Percentiles rank a stretch among this genome's conserved stretches.
phyloP scores from a whole-genome alignment of 2,113 vertebrate genomes.

The Tachysurus fulvidraco region DNA sequence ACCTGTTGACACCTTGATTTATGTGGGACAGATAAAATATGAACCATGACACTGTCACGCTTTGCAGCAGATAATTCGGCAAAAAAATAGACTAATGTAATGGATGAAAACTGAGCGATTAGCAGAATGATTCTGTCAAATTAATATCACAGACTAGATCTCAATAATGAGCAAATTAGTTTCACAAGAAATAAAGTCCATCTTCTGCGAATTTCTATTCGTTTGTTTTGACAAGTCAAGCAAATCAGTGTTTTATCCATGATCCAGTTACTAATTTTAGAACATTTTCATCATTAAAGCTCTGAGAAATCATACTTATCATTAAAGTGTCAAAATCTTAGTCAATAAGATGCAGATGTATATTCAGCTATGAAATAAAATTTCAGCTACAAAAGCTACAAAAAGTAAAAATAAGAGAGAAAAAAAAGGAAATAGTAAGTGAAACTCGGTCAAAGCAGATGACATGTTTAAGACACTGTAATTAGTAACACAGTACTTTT shows the following conservation, averaged over 20 bases:
- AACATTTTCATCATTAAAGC: not conserved
- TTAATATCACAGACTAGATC: not conserved
- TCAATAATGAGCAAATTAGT: not conserved
- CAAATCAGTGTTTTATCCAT: not conserved
- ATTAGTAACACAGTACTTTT: not conserved
- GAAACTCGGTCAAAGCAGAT: not conserved
- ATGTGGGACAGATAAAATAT: not conserved
- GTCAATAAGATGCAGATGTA: not conserved
- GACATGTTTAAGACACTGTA: no score
- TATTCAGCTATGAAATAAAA: not conserved
- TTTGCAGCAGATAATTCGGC: not conserved
- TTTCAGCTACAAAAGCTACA: not conserved
- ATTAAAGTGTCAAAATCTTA: not conserved
- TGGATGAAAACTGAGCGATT: not conserved
- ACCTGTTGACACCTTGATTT: not conserved
- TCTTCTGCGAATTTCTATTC: not conserved
- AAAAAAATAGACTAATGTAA: no score
- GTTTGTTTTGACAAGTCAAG: not conserved
- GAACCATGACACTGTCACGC: not conserved
- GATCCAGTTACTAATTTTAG: not conserved
- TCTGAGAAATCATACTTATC: not conserved
- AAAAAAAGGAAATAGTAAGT: not conserved
- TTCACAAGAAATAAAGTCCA: not conserved
- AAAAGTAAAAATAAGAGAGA: not conserved
- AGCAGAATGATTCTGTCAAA: not conserved